Percentiles rank a stretch among this genome's conserved stretches.
Evolutionary conservation across 2,888 invertebrate genomes (phyloP).

Genomic region (Dryadula phaetusa): DNA sequence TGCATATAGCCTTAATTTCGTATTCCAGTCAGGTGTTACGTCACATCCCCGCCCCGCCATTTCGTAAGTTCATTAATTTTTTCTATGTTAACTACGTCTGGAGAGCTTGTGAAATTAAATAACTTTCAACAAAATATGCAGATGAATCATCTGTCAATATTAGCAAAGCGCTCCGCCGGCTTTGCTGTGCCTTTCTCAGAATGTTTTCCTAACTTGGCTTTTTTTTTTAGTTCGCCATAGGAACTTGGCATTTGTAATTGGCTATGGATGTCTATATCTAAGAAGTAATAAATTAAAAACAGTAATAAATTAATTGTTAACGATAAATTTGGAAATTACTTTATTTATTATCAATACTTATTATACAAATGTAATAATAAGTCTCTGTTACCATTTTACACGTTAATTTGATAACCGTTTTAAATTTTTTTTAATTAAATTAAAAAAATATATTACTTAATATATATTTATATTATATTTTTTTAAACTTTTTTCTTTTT

Average conservation of each 20-base stretch:
- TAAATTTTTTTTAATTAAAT: too few species aligned
- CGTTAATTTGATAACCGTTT: neutral
- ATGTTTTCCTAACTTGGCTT: neutral
- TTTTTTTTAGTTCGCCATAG: too few species aligned
- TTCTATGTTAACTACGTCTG: conserved; percentile 48
- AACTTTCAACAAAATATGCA: conserved; percentile 30
- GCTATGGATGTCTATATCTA: neutral
- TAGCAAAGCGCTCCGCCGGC: neutral
- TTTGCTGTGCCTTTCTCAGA: neutral
- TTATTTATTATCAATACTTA: neutral
- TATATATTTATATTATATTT: too few species aligned
- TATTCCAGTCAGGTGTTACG: conserved; percentile 32
- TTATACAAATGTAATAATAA: neutral
- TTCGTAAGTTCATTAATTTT: conserved; percentile 43
- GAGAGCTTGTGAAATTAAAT: conserved; percentile 45
- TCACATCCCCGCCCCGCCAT: conserved; percentile 30
- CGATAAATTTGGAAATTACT: neutral
- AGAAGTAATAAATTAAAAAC: neutral
- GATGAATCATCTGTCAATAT: conserved; percentile 8
- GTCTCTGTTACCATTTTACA: neutral
- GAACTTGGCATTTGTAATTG: too few species aligned
- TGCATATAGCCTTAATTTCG: conserved; percentile 26
- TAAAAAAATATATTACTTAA: too few species aligned
- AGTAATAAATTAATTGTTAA: neutral
- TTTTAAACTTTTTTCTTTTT: too few species aligned